Evolutionary conservation across 2,797 vertebrate genomes (phyloP), one percentile per base, ranked within the genome.

Genomic region (Scyliorhinus canicula): DNA sequence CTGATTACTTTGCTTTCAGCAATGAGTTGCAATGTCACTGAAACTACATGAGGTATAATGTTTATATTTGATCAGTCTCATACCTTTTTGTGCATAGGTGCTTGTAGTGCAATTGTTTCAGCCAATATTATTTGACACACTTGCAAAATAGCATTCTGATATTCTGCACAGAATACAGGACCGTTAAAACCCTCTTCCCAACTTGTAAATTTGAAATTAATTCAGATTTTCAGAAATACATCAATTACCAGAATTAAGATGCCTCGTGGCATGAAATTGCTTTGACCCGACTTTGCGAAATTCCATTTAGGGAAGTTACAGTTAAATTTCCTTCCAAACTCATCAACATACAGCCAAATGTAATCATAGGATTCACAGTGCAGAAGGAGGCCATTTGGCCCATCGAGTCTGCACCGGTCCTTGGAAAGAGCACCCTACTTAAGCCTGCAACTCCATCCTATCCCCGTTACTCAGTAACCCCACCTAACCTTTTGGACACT

Each of bases 1-100:
- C 90, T 0, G 6, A 95, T 95, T 77, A 5, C 65, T 71, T 0
- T 1, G 91, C 57, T 95, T 63, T 95, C 60, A 96, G 31, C 93
- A 24, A 47, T 96, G 95, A 96, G 96, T 95, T 95, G 95, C 95
- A 74, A 7, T 14, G 74, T 95, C 95, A 95, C 86, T 95, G 95
- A 91, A 95, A 96, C 93, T 95, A 95, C 95, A 95, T 96, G 95
- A 96, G 95, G 95, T 95, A 95, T 44, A 1, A 12, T 95, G 95
- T 95, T 35, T 52, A 52, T 44, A 50, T 71, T 95, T 95, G 31
- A 77, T 96, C 96, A 95, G 95, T 95, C 90, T 95, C 96, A 95
- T 52, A 96, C 96, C 55, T 60, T 90, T 90, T 90, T 90, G 86
- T 60, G 57, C 52, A 88, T 26, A 55, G 14, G 85, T 88, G 14